These are phyloP conservation scores for Napeogenes inachia DNA, from an alignment of 2,888 invertebrate genomes.

Conservation along the genomic window DNA sequence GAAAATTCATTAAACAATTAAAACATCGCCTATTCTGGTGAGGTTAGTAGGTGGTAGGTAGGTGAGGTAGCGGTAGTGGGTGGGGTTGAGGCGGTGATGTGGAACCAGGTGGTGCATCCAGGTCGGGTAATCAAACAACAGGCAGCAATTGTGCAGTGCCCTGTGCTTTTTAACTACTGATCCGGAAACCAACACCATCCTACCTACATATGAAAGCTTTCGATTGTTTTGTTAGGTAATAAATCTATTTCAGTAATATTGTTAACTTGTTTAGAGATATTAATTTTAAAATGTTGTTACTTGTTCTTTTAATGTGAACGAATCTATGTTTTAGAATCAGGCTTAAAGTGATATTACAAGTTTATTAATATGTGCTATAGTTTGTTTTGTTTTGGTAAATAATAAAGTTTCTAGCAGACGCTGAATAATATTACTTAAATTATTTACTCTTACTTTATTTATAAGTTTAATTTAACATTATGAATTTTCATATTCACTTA, in stretches of 20 bases:
- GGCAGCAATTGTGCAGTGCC: slow-evolving; percentile 47
- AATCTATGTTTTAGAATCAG: no score
- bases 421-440: no score
- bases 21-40: neutral
- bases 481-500: no score
- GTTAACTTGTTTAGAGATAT: neutral
- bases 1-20: slow-evolving; percentile 11
- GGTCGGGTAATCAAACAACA: slow-evolving; percentile 65
- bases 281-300: no score
- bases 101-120: slow-evolving; percentile 47
- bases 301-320: no score
- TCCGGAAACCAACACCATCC: slow-evolving; percentile 36
- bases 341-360: no score
- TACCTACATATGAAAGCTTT: neutral
- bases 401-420: no score
- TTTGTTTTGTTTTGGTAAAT: no score
- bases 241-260: neutral
- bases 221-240: slow-evolving; percentile 1
- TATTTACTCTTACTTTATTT: no score
- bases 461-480: no score
- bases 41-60: no score
- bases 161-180: slow-evolving; percentile 37
- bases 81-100: slow-evolving; percentile 40
- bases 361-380: no score
- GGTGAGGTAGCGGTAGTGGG: slow-evolving; percentile 17